Percentiles rank a stretch among this genome's conserved stretches.
Conservation (phyloP, 2,113 vertebrate genomes). For the Caretta caretta region DNA sequence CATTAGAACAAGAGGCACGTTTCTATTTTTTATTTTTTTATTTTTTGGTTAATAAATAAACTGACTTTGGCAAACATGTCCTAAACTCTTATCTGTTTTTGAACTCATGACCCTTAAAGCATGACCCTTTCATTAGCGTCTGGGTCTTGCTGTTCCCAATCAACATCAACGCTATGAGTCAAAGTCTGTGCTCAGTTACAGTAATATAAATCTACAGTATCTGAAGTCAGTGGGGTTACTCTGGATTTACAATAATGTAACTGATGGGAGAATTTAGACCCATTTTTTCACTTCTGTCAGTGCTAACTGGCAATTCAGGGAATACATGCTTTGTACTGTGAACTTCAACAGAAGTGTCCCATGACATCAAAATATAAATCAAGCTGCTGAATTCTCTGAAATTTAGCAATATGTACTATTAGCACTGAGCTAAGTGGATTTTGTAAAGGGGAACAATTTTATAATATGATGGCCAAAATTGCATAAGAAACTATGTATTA, state of each 20-base stretch:
- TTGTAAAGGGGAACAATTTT: background rate
- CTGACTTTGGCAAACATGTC: background rate
- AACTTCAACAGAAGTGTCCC: background rate
- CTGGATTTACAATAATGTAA: background rate
- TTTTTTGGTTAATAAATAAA: background rate
- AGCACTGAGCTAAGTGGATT: background rate
- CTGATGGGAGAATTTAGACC: background rate
- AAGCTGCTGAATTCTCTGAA: background rate
- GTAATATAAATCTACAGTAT: background rate
- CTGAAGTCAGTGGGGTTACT: background rate
- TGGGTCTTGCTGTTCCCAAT: background rate
- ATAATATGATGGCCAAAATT: background rate
- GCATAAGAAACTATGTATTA: background rate
- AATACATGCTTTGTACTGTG: background rate
- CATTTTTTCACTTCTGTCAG: background rate
- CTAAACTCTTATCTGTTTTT: accelerated
- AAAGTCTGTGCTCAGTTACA: background rate
- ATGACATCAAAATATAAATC: background rate
- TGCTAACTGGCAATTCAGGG: background rate
- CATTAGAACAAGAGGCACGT: background rate
- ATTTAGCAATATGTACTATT: background rate
- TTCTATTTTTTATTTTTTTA: background rate
- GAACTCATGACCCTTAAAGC: background rate
- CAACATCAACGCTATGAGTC: background rate
- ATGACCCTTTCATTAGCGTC: background rate